Evolutionary conservation across 2,888 invertebrate species (phyloP).

Genomic region (Pardosa pseudoannulata): DNA sequence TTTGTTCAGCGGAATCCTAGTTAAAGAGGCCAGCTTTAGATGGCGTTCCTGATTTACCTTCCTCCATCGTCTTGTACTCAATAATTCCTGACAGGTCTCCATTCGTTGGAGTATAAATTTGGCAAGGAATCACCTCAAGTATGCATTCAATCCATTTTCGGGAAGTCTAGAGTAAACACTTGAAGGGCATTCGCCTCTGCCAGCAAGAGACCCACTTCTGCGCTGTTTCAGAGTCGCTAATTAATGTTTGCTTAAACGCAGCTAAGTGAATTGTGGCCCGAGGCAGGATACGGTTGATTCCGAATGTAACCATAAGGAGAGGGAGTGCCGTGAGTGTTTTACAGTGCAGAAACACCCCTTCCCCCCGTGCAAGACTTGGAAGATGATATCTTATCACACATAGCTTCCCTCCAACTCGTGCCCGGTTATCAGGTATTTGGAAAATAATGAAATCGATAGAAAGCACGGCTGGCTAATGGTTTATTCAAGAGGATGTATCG

Average conservation of each 20-base stretch:
- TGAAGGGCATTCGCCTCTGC: neutral
- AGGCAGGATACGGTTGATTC: slow-evolving; percentile 17
- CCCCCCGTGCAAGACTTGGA: neutral
- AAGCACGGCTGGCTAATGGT: neutral
- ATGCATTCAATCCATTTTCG: slow-evolving; percentile 53
- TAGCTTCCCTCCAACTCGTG: no score
- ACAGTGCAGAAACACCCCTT: neutral
- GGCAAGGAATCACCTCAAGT: slow-evolving; percentile 55
- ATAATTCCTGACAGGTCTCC: slow-evolving; percentile 1
- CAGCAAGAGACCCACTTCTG: neutral
- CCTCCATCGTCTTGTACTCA: neutral
- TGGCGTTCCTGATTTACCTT: no score
- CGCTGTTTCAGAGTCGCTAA: slow-evolving; percentile 30
- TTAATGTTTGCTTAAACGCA: slow-evolving; percentile 70
- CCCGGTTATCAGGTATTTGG: no score
- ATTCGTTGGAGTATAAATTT: neutral
- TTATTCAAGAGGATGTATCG: neutral
- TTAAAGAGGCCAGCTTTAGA: no score
- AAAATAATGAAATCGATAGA: no score
- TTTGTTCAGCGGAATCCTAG: neutral
- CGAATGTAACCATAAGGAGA: slow-evolving; percentile 52
- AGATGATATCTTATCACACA: no score
- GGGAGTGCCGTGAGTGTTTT: neutral
- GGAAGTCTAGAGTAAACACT: slow-evolving; percentile 29
- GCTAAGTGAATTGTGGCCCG: slow-evolving; percentile 66